Evolutionary conservation across 1,140 invertebrate genomes (phyloP).

Genomic region (Melitaea cinxia): DNA sequence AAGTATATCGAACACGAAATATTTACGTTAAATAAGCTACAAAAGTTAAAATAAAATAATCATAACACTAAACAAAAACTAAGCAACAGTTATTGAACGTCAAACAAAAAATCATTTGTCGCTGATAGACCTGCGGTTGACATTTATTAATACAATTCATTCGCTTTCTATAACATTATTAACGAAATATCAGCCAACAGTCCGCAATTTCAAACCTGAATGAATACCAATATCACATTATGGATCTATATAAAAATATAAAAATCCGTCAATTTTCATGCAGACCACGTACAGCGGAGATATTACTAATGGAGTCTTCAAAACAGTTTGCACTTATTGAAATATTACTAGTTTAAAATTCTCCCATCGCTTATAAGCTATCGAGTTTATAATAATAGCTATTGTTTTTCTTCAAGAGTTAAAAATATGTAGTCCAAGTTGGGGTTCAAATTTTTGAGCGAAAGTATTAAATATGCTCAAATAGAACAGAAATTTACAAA

Average conservation of each 20-base stretch:
- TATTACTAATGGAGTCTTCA: slow-evolving; percentile 48
- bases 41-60: too few relatives aligned
- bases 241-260: slow-evolving; percentile 6
- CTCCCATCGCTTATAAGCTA: slow-evolving; percentile 1
- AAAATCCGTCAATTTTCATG: slow-evolving; percentile 45
- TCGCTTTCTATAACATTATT: background rate
- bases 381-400: background rate
- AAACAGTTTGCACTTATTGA: slow-evolving; percentile 31
- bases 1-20: too few relatives aligned
- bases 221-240: slow-evolving; percentile 2
- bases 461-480: background rate
- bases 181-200: background rate
- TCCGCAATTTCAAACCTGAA: background rate
- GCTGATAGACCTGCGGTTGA: too few relatives aligned
- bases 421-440: background rate
- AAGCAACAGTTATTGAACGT: too few relatives aligned
- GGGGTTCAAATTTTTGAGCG: background rate
- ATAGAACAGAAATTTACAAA: background rate
- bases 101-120: too few relatives aligned
- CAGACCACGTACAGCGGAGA: slow-evolving; percentile 43
- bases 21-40: too few relatives aligned
- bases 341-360: slow-evolving; percentile 21
- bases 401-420: background rate
- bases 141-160: too few relatives aligned
- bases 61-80: too few relatives aligned